phyloP scores from a whole-genome alignment of 1,140 invertebrate species.

The Drosophila obscura region DNA sequence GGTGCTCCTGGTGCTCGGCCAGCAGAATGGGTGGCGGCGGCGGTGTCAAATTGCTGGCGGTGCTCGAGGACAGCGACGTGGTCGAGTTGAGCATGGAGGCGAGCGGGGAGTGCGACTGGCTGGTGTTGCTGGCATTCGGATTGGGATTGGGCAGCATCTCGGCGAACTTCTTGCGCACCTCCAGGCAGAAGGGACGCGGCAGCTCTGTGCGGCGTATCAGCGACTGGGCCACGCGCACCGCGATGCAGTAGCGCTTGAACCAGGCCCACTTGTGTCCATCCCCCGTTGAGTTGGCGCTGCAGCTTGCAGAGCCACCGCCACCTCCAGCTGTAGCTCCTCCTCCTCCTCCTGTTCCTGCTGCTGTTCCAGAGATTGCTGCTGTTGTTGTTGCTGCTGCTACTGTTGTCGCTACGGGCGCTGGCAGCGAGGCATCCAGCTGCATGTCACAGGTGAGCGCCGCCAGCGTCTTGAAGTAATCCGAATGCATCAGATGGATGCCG shows the following conservation, averaged over 20 bases:
- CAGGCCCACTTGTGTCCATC: conserved; percentile 95
- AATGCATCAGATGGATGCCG: conserved; percentile 94
- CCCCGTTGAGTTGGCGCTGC: conserved; percentile 73
- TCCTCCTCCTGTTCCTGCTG: neutral
- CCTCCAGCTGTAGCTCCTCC: neutral
- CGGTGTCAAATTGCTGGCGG: conserved; percentile 70
- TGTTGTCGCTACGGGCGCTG: conserved; percentile 69
- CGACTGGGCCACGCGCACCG: conserved; percentile 92
- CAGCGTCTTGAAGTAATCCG: conserved; percentile 95
- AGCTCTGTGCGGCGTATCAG: conserved; percentile 90
- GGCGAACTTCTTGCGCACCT: conserved; percentile 89
- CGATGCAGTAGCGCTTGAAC: conserved; percentile 96
- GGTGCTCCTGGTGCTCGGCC: too few species aligned
- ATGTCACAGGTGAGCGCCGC: conserved; percentile 95
- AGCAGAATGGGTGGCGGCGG: conserved; percentile 31
- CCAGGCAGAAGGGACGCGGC: conserved; percentile 91
- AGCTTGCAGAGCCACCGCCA: neutral
- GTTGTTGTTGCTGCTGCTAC: neutral
- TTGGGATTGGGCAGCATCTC: conserved; percentile 86
- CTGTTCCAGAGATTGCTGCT: neutral
- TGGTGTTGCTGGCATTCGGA: neutral
- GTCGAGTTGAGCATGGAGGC: conserved; percentile 73
- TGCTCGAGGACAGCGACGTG: conserved; percentile 74
- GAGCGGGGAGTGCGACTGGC: conserved; percentile 39
- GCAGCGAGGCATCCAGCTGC: conserved; percentile 89